These are phyloP conservation scores for Dromius quadrimaculatus DNA, from an alignment of 2,888 invertebrate genomes.

Conservation along the genomic window DNA sequence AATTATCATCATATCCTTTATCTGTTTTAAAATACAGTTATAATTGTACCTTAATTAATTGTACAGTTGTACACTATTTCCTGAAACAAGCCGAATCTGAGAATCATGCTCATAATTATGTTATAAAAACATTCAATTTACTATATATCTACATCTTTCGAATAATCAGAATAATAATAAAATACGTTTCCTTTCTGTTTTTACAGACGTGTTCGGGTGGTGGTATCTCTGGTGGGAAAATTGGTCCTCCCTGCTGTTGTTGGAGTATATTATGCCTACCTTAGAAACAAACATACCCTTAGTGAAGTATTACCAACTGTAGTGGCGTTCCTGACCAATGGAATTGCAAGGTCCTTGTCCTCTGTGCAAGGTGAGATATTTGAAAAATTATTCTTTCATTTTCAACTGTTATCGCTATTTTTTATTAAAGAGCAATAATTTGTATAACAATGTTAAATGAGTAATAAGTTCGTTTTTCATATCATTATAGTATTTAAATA, in stretches of 20 bases:
- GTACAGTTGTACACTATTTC: too few species aligned
- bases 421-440: too few species aligned
- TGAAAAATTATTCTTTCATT: not conserved
- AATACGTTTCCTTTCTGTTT: slow-evolving; percentile 8
- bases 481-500: too few species aligned
- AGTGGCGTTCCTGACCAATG: slow-evolving; percentile 64
- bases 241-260: slow-evolving; percentile 63
- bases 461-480: too few species aligned
- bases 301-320: slow-evolving; percentile 63
- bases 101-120: too few species aligned
- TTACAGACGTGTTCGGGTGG: slow-evolving; percentile 64
- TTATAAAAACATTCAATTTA: not conserved
- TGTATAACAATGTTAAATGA: too few species aligned
- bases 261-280: slow-evolving; percentile 62
- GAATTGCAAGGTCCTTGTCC: slow-evolving; percentile 63
- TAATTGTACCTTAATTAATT: not conserved
- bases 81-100: too few species aligned
- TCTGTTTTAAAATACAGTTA: not conserved
- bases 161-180: not conserved
- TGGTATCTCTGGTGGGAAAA: slow-evolving; percentile 61
- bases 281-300: slow-evolving; percentile 63
- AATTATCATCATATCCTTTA: not conserved
- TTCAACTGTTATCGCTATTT: too few species aligned
- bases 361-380: slow-evolving; percentile 61
- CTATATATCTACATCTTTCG: not conserved